Evolutionary conservation across 2,888 invertebrate species (phyloP), one percentile per base, ranked within the genome.

Genomic region (Lymantria dispar): DNA sequence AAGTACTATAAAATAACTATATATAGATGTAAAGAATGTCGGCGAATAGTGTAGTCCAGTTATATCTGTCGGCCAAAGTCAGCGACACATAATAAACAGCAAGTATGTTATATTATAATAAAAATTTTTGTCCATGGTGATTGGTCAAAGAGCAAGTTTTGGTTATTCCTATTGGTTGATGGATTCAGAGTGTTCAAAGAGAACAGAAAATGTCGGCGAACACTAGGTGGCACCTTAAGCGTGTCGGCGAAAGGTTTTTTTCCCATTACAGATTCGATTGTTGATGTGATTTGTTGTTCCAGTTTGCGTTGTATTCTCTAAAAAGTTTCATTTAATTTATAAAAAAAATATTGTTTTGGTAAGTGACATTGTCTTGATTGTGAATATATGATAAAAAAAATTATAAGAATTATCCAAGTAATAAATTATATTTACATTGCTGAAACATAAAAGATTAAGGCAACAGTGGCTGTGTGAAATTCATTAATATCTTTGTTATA

Each of bases 221-320:
- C 78, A 51, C 74, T 74, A 80, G 78, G 61, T 75, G 78, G 83
- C 77, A 71, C 63, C 61, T 45, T 53, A 51, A 53, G 60, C 56
- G 54, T 83, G 91, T 86, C 86, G 90, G 85, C 68, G 69, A 83
- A 77, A 72, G 71, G 72, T 77, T 86, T 87, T 87, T 80, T 75
- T 62, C 66, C 78, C 87, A 87, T 80, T 80, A 76, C 68, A 78
- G 76, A 76, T 83, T 80, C 76, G 81, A 80, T 82, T 81, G 76
- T 80, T 80, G 79, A 64, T 68, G 77, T 74, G 80, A 81, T 78
- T 80, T 85, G 87, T 85, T 85, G 86, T 85, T 83, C 81, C 80
- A 80, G 83, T 87, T 87, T 78, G 80, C 77, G 78, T 75, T 81
- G 76, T 74, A 70, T 80, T 82, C 70, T 72, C 57, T 54, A 68